Base-by-base conservation (phyloP, 2,797 vertebrate genomes). In the Falco naumanni region DNA sequence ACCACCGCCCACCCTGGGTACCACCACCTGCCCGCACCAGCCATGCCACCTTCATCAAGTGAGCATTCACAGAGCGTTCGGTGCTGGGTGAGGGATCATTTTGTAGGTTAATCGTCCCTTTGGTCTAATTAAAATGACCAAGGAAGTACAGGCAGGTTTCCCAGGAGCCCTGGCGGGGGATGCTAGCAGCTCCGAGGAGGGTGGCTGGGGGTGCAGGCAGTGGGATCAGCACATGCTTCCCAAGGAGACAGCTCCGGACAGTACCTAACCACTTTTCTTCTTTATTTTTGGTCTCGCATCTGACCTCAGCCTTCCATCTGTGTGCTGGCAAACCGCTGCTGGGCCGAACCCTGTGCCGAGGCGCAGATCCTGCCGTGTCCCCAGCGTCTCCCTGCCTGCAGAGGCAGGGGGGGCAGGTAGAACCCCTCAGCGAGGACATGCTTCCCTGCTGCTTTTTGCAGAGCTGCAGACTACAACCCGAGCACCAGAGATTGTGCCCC, bases 111-210 rank as follows among this genome's bases (percentile, higher is more conserved):
- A 81, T 82, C 18, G 9, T 34, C 60, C 63, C 9, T 80, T 93
- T 34, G 37, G 54, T 63, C 78, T 95, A 69, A 91, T 90, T 87
- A 84, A 87, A 91, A 76, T 93, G 87, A 53, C 24, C 65, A n/a
- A 56, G 78, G 61, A 94, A 90, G n/a, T 13, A 34, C 69, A 84
- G 2, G 1, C n/a, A 48, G 83, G 47, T 56, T 74, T 86, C 85
- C 89, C 66, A 34, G 66, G 84, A 93, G 51, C 2, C 19, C 26
- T 3, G 10, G 70, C 26, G 51, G 65, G 83, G 0, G 6, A 43
- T 57, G 77, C 77, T 61, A n/a, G 21, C 28, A n/a, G 65, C 57
- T 91, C 72, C 1, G 4, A 82, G 71, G 33, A 29, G 65, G 41
- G 37, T 1, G 3, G 50, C 21, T 3, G 7, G 71, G 50, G 29